Evolutionary conservation across 2,113 vertebrate genomes (phyloP), one percentile per base, ranked within the genome.

Genomic region (Paraplagusia blochii): DNA sequence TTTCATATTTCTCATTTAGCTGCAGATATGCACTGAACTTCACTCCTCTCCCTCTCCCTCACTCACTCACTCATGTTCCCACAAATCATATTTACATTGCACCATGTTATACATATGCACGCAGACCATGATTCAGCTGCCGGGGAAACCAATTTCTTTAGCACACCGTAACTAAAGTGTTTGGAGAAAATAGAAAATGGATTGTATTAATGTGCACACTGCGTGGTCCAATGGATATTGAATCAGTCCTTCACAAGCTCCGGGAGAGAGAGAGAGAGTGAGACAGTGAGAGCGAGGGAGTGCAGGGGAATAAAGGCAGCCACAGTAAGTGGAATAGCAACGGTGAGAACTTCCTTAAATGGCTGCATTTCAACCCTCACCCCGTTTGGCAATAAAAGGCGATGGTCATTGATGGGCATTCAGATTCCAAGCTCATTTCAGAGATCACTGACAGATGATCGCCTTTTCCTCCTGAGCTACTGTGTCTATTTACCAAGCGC

Each of bases 141-240:
- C 66, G 65, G 55, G 61, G 16, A 77, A 84, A 83, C 53, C 54
- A 69, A 77, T 83, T 76, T 79, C 46, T 58, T 43, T 40, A 40
- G 35, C 50, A 53, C 74, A 58, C 73, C 55, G 13, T 74, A 78
- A 81, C 74, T 82, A 78, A 83, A 84, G 80, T 48, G 13, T 63
- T 74, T 51, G 43, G 38, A 68, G 67, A 77, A 79, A 85, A 81
- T 69, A 51, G 72, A 71, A 82, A 82, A 83, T 73, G 49, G 62
- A 83, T 85, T 79, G 59, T 66, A 79, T 82, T 83, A 82, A 74
- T 9, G 59, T 74, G 69, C 69, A 78, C 64, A 53, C 54, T 54
- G 76, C 57, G 59, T 80, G 70, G 75, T 57, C 51, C 74, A 72
- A 70, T 66, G 79, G 66, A 80, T 80, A 87, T 79, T 82, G 73